These are phyloP conservation scores for Pyrgilauda ruficollis DNA, from an alignment of 2,113 vertebrate species.

Conservation along the genomic window DNA sequence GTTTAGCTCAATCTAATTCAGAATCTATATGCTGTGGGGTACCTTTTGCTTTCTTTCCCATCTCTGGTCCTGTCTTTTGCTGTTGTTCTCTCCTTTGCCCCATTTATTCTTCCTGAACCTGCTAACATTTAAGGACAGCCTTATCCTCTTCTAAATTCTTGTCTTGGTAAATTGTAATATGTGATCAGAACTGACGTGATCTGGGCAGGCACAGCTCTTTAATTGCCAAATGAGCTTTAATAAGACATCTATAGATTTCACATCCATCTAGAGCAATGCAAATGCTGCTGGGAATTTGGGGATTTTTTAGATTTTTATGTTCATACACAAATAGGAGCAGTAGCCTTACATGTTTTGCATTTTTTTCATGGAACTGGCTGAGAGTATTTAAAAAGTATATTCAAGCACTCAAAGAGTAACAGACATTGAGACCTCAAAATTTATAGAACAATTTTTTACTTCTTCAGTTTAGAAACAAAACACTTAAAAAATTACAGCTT, in stretches of 20 bases:
- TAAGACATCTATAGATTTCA: background rate
- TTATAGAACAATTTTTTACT: background rate
- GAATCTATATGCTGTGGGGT: background rate
- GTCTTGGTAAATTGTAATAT: background rate
- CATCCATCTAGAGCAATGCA: background rate
- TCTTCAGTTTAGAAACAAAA: background rate
- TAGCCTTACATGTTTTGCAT: background rate
- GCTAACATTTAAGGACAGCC: background rate
- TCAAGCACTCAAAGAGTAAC: background rate
- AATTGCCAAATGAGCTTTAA: background rate
- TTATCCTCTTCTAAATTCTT: background rate
- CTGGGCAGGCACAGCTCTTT: background rate
- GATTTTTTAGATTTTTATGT: background rate
- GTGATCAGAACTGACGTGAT: background rate
- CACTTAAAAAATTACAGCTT: background rate
- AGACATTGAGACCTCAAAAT: background rate
- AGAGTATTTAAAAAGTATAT: background rate
- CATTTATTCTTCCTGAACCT: background rate
- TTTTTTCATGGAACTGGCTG: background rate
- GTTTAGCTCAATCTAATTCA: background rate
- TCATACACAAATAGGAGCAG: background rate
- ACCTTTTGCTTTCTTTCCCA: background rate
- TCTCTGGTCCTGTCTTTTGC: background rate
- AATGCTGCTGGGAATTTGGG: background rate
- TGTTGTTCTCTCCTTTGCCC: background rate